phyloP scores from a whole-genome alignment of 1,140 invertebrate species.

The Batillaria attramentaria region DNA sequence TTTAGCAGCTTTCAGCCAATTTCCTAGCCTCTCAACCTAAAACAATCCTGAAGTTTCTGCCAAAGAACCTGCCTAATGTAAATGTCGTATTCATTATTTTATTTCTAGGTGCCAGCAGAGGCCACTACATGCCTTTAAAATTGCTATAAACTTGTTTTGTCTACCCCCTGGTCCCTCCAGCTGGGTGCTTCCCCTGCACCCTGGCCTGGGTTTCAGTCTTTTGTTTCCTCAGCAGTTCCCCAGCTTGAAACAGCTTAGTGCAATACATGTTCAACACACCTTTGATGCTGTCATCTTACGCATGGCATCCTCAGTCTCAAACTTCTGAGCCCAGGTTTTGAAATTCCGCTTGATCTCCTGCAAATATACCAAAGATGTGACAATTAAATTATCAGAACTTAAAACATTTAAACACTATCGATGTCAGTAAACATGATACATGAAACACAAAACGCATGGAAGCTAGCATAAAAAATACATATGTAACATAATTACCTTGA shows the following conservation, averaged over 20 bases:
- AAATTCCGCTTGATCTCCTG: conserved; percentile 98
- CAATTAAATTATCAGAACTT: background rate
- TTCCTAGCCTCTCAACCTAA: no score
- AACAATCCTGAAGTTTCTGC: no score
- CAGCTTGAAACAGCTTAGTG: background rate
- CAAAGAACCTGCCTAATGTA: no score
- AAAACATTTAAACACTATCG: background rate
- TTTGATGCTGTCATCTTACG: conserved; percentile 94
- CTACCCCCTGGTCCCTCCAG: no score
- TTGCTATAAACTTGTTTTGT: no score
- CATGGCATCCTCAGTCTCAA: conserved; percentile 96
- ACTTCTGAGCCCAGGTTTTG: conserved; percentile 96
- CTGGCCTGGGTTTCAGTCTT: no score
- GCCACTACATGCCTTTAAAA: no score
- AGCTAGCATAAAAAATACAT: background rate
- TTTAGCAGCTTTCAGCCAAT: no score
- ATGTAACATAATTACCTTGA: conserved; percentile 67
- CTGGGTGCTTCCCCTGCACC: no score
- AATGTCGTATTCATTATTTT: no score
- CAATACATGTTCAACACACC: conserved; percentile 70
- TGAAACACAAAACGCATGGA: background rate
- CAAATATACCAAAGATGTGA: conserved; percentile 60
- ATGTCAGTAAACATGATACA: background rate
- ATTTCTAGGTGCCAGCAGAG: no score
- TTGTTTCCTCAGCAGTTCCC: no score